These are phyloP conservation scores for Centropyge bicolor DNA, from an alignment of 2,797 vertebrate genomes.

Conservation along the genomic window DNA sequence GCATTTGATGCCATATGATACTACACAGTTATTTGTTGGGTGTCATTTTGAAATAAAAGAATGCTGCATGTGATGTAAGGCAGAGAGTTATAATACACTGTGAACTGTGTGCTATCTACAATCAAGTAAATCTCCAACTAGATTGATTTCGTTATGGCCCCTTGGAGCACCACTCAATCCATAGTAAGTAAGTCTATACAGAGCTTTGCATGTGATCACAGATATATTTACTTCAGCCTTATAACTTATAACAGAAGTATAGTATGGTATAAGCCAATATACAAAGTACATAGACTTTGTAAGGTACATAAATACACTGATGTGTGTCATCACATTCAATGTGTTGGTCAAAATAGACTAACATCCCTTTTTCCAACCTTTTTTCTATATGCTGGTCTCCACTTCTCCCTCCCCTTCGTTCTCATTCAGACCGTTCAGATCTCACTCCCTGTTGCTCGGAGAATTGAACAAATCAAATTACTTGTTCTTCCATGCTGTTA, in stretches of 20 bases:
- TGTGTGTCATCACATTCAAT: not conserved
- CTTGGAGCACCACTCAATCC: not conserved
- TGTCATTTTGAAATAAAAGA: not conserved
- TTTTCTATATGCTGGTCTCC: not conserved
- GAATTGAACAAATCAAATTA: conserved; percentile 74
- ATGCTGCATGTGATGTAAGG: not conserved
- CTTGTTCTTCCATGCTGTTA: conserved; percentile 71
- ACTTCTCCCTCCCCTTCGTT: not conserved
- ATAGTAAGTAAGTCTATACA: not conserved
- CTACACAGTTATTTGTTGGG: not conserved
- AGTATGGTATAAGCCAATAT: no score
- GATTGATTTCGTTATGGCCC: conserved; percentile 9
- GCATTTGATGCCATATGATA: conserved; percentile 13
- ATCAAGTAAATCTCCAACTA: conserved; percentile 4
- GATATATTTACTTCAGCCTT: not conserved
- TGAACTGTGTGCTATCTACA: not conserved
- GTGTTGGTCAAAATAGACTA: not conserved
- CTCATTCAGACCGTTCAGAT: conserved; percentile 18
- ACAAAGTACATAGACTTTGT: not conserved
- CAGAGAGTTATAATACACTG: not conserved
- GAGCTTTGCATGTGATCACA: not conserved
- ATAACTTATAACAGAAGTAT: not conserved
- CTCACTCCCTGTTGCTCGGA: conserved; percentile 62
- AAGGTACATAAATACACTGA: not conserved
- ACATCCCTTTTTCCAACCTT: not conserved